Conservation (phyloP, 2,797 vertebrate genomes). For the Saxicola maurus region DNA sequence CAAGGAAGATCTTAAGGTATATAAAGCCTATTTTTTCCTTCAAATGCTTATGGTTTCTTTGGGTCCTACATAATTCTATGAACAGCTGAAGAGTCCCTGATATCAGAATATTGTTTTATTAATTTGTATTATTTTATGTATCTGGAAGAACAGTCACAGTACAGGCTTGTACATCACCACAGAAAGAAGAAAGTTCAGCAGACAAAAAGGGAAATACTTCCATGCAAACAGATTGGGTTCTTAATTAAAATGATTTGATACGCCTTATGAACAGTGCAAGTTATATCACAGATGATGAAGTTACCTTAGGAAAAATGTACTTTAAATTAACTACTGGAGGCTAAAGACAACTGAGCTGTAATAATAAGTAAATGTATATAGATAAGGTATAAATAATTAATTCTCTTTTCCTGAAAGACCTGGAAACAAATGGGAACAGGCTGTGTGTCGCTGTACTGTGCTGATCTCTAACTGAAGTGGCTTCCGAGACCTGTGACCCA, state of each 20-base stretch:
- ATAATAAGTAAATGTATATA: constrained; percentile 16
- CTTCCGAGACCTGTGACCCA: constrained; percentile 38
- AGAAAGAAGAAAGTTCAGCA: background rate
- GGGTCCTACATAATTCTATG: background rate
- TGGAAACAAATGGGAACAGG: constrained; percentile 29
- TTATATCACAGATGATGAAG: background rate
- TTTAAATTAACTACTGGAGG: constrained; percentile 9
- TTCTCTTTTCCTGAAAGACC: constrained; percentile 17
- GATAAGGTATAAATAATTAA: constrained; percentile 39
- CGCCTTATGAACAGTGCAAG: background rate
- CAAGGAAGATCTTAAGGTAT: background rate
- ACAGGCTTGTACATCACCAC: background rate
- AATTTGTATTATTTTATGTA: background rate
- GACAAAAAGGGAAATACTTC: background rate
- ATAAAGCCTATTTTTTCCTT: background rate
- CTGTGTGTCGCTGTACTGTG: background rate
- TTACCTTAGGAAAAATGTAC: constrained; percentile 34
- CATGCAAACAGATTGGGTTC: background rate
- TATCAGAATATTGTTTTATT: background rate
- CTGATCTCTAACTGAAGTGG: constrained; percentile 28
- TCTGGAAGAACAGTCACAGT: background rate
- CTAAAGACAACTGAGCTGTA: constrained; percentile 32
- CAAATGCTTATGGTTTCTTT: background rate
- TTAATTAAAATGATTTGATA: constrained; percentile 38
- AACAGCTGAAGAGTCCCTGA: background rate